Evolutionary conservation across 2,888 invertebrate genomes (phyloP), one percentile per base, ranked within the genome.

Genomic region (Stenotaenia linearis): DNA sequence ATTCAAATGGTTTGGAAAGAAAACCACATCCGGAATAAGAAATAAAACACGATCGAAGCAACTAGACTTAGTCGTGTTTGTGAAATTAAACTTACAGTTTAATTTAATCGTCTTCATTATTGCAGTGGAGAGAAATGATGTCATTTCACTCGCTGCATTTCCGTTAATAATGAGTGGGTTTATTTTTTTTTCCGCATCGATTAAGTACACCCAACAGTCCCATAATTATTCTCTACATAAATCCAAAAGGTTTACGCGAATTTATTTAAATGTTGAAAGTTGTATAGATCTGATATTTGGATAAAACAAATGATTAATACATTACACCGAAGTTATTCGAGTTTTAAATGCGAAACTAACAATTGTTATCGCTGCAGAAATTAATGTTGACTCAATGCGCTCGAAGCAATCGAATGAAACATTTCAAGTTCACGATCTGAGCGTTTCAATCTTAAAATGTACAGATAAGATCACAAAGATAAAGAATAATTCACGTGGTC

Each of bases 11-110:
- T 56, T 56, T 56, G 56, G 56, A 56, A 56, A 21, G 21, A 56
- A 56, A 56, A 56, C 56, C 56, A 56, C 56, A 56, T 56, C 56
- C 56, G 56, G 56, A 56, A 56, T 56, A 56, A 56, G 56, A 56
- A 56, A 56, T 56, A 56, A 56, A 56, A 56, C 56, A 56, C 56
- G 56, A 56, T 56, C 56, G 56, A 56, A 56, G 23, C n/a, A n/a
- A 56, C 7, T 12, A 4, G 6, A n/a, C 21, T 21, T 21, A 12
- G 4, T 40, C 40, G 4, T 21, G 56, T 23, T 56, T 56, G 21
- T 56, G 2, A 56, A 56, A 56, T 56, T 56, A 56, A 56, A 56
- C 56, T 56, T 56, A 23, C 45, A 12, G 56, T 23, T 56, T 56
- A 56, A 56, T 56, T 56, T 21, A 56, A 56, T 56, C 12, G 56